Evolutionary conservation across 2,797 vertebrate species (phyloP), one percentile per base, ranked within the genome.

Genomic region (Schizopygopsis pylzovi): DNA sequence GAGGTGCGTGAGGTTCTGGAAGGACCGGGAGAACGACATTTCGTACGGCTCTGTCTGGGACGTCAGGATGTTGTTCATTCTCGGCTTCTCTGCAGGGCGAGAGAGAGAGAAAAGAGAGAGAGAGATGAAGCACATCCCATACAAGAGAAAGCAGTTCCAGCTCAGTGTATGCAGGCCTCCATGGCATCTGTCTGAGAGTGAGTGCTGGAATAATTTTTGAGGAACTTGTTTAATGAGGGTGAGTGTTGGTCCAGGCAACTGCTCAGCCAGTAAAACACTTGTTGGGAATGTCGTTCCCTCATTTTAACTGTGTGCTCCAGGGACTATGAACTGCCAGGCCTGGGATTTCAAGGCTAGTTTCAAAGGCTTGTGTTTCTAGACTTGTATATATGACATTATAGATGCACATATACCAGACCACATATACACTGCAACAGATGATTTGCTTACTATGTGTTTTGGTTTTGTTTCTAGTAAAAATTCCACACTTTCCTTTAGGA

Each of bases 21-120:
- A 99, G 89, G 98, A 99, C 84, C 97, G 96, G 89, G 98, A 99
- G 92, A 99, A 98, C 63, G 97, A 98, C 72, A 99, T 94, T 89
- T 99, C 98, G 22, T 98, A 99, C 84, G 98, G 97, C 92, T 99
- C 98, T 0, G 98, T 99, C 90, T 97, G 97, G 0, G 98, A 98
- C 9, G 98, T 99, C 90, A 99, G 96, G 91, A 99, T 99, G 92
- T 97, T 98, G 96, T 99, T 99, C 96, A 92, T 93, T 81, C 97
- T 94, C 81, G 97, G 97, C 85, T 98, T 96, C 87, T 99, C 98
- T 99, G 94, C 15, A 71, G 76, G 41, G 59, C 2, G 37, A 43
- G 28, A 65, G 20, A 71, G 70, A 59, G 33, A 56, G 22, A 65
- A 39, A 59, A 72, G n/a, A 77, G 13, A 49, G 33, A 83, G 37